phyloP scores from a whole-genome alignment of 2,113 vertebrate species.

The Pluvianellus socialis region DNA sequence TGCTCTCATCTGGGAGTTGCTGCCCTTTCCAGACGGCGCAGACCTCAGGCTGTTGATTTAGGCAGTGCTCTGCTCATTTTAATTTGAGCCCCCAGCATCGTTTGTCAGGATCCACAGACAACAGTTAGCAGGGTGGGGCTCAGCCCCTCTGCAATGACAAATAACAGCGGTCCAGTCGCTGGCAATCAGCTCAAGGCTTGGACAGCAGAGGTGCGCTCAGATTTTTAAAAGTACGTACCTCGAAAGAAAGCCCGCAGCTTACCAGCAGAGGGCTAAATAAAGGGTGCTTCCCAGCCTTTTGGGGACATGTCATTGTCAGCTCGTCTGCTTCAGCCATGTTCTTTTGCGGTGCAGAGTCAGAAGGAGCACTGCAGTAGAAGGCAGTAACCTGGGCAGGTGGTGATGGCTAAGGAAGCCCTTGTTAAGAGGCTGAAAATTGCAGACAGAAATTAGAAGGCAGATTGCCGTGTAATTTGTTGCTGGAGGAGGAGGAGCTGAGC shows the following conservation, averaged over 20 bases:
- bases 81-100: neutral
- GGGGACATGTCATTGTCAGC: neutral
- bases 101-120: slow-evolving; percentile 29
- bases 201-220: neutral
- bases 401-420: neutral
- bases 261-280: neutral
- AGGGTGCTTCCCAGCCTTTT: neutral
- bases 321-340: neutral
- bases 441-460: neutral
- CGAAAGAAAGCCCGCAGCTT: neutral
- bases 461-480: neutral
- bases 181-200: neutral
- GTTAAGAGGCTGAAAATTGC: neutral
- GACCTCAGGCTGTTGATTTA: slow-evolving; percentile 11
- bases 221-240: neutral
- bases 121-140: slow-evolving; percentile 5
- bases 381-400: neutral
- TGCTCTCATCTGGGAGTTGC: neutral
- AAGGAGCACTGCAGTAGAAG: neutral
- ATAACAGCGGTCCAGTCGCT: slow-evolving; percentile 47
- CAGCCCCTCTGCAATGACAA: neutral
- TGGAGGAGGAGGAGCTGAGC: neutral
- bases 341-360: neutral
- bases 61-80: slow-evolving; percentile 25
- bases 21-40: neutral